A percentile compares a stretch with the other conserved stretches of the same genome.
These are phyloP conservation scores for Pseudochromis fuscus DNA, from an alignment of 2,797 vertebrate species.

Conservation along the genomic window DNA sequence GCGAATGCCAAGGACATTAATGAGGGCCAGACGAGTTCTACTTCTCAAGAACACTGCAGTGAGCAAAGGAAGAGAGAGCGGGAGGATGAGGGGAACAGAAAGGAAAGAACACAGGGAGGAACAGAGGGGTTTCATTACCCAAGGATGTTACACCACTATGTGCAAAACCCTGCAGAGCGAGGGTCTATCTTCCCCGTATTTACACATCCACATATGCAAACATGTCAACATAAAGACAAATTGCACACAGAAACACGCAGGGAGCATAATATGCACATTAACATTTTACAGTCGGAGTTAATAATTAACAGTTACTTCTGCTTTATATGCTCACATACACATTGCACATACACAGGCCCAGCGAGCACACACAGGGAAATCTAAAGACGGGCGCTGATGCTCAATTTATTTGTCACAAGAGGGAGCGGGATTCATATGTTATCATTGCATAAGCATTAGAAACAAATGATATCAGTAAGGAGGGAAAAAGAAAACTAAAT, in stretches of 20 bases:
- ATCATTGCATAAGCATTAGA: constrained; percentile 62
- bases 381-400: constrained; percentile 8
- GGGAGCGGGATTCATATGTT: constrained; percentile 56
- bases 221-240: constrained; percentile 29
- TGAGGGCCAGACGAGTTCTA: constrained; percentile 71
- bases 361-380: background rate
- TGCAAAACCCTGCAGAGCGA: constrained; percentile 36
- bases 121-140: constrained; percentile 53
- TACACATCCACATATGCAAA: constrained; percentile 30
- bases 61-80: constrained; percentile 25
- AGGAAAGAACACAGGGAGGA: constrained; percentile 38
- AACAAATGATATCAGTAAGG: constrained; percentile 65
- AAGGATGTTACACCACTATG: constrained; percentile 47
- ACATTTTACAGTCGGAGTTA: constrained; percentile 46
- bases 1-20: constrained; percentile 72
- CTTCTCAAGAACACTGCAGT: constrained; percentile 64
- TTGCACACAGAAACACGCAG: constrained; percentile 10
- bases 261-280: constrained; percentile 25
- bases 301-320: constrained; percentile 47
- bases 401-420: constrained; percentile 34
- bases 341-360: background rate
- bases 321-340: constrained; percentile 10
- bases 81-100: constrained; percentile 43
- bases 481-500: constrained; percentile 60
- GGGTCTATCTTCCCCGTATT: background rate